Base-by-base conservation (phyloP, 2,113 vertebrate genomes). In the Cephalopholis sonnerati region DNA sequence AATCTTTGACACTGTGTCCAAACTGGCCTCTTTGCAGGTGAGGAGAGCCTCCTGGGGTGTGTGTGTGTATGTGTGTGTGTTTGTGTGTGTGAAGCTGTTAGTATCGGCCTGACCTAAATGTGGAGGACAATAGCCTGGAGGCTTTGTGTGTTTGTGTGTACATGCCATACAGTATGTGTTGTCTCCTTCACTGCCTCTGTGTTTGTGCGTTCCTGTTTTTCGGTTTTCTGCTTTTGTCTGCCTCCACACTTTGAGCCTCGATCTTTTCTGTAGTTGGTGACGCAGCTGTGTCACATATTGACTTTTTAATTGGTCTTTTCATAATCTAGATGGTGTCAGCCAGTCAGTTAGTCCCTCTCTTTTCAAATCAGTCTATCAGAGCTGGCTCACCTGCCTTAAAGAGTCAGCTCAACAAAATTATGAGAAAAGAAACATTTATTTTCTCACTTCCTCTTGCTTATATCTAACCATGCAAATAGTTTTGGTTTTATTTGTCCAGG, bases 1-100 rank as follows among this genome's bases (percentile, higher is more conserved):
- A 93, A 92, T 95, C 93, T 95, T 94, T 94, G 95, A 97, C 96
- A 96, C 87, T 79, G 94, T 95, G 93, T 95, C 94, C 95, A 94
- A 93, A 87, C 94, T 94, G 92, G 95, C 95, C 96, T 97, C 96
- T 97, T 91, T 92, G 89, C 92, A 93, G 93, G 91, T 93, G 93
- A 93, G 79, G 53, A 86, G 77, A 86, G 64, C 88, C 92, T 93
- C 92, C 87, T 92, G 91, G 89, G 90, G 93, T 71, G 82, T 75
- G 63, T 86, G 80, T 91, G 79, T 89, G 62, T 85, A 17, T 22
- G 63, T 70, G 48, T 75, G 59, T 71, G 44, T 70, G 74, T 82
- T 27, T 77, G 64, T 86, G 87, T 84, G 83, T 85, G 85, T 76
- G 74, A 75, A 86, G 79, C 74, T 85, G 88, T 90, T 86, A 88